phyloP scores from a whole-genome alignment of 1,140 invertebrate genomes.

The Lepidurus couesii region DNA sequence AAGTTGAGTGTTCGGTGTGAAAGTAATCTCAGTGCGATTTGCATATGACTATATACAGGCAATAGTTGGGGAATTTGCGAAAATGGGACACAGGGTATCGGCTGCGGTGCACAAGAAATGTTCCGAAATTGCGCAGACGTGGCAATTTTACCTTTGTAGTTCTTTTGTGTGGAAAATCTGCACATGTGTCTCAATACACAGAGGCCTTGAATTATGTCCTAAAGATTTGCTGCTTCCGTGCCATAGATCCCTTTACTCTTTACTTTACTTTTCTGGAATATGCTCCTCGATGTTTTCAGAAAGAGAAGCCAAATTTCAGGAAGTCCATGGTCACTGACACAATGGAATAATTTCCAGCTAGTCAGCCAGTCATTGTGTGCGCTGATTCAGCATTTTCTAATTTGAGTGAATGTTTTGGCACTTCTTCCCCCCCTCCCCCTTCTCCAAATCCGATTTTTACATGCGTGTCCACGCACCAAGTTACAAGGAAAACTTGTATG shows the following conservation, averaged over 20 bases:
- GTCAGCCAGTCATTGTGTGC: neutral
- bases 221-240: no score
- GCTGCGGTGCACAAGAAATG: slow-evolving; percentile 60
- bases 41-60: slow-evolving; percentile 38
- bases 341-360: neutral
- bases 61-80: slow-evolving; percentile 42
- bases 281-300: no score
- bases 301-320: no score
- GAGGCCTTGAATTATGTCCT: neutral
- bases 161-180: neutral
- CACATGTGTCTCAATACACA: neutral
- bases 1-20: neutral
- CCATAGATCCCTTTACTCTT: no score
- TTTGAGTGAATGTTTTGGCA: neutral
- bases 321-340: no score
- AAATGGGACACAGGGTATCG: slow-evolving; percentile 43
- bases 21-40: neutral
- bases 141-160: slow-evolving; percentile 44
- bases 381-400: neutral
- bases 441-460: neutral
- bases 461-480: no score
- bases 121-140: slow-evolving; percentile 65
- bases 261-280: no score
- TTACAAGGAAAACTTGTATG: neutral
- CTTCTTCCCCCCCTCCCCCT: neutral